Evolutionary conservation across 2,888 invertebrate species (phyloP).

Genomic region (Apotomis turbidana): DNA sequence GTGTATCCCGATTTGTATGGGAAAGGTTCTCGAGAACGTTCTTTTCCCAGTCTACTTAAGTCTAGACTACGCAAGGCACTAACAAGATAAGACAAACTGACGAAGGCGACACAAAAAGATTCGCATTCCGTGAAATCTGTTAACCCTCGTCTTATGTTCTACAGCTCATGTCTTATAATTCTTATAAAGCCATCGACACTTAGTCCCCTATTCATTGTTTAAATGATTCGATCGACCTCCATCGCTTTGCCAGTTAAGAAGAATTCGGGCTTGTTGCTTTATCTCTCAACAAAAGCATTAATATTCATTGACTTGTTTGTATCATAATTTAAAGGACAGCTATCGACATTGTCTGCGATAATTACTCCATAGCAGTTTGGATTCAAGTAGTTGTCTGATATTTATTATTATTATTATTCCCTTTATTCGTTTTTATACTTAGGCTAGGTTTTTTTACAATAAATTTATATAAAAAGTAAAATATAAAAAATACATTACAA

Average conservation of each 20-base stretch:
- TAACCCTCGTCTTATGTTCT: constrained; percentile 48
- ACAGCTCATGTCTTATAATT: constrained; percentile 51
- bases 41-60: too few species aligned
- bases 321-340: constrained; percentile 40
- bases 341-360: constrained; percentile 36
- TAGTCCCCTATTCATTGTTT: constrained; percentile 46
- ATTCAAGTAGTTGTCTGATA: constrained; percentile 26
- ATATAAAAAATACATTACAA: too few species aligned
- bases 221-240: constrained; percentile 49
- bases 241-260: constrained; percentile 46
- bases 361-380: constrained; percentile 29
- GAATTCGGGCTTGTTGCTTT: constrained; percentile 40
- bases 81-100: constrained; percentile 9
- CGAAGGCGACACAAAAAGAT: neutral
- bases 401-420: too few species aligned
- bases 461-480: too few species aligned
- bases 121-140: constrained; percentile 44
- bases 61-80: too few species aligned
- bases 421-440: too few species aligned
- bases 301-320: constrained; percentile 39
- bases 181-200: constrained; percentile 36
- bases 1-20: too few species aligned
- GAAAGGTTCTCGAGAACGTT: too few species aligned
- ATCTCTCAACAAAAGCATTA: constrained; percentile 42
- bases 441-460: too few species aligned